Evolutionary conservation across 2,113 vertebrate species (phyloP).

Genomic region (Ciconia stormi): DNA sequence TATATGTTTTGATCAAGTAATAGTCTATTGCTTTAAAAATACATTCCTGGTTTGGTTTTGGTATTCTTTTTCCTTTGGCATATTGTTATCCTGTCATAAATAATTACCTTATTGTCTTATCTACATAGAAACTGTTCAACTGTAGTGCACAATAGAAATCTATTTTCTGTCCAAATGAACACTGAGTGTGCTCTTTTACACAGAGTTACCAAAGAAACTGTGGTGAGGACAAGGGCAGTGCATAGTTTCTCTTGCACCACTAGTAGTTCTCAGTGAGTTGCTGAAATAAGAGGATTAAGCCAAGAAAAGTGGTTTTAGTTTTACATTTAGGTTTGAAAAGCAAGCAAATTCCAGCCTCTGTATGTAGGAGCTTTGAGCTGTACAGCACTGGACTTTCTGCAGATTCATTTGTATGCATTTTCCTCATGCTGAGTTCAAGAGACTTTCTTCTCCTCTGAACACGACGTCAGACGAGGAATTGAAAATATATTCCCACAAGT

Average conservation of each 20-base stretch:
- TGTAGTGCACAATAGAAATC: not conserved
- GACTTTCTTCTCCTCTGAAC: not conserved
- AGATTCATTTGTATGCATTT: not conserved
- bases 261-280: not conserved
- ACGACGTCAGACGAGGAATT: not conserved
- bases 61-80: not conserved
- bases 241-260: not conserved
- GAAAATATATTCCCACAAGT: not conserved
- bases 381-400: not conserved
- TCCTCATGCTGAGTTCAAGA: not conserved
- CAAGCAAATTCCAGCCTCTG: not conserved
- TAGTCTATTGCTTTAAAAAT: not conserved
- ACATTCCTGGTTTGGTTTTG: not conserved
- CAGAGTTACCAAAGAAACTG: not conserved
- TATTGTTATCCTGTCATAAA: not conserved
- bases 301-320: not conserved
- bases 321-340: not conserved
- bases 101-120: not conserved
- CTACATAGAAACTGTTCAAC: not conserved
- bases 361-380: not conserved
- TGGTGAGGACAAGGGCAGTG: not conserved
- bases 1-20: not conserved
- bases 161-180: conserved; percentile 3
- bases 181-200: not conserved
- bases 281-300: not conserved